Conservation (phyloP, 2,113 vertebrate genomes). For the Mixornis gularis region DNA sequence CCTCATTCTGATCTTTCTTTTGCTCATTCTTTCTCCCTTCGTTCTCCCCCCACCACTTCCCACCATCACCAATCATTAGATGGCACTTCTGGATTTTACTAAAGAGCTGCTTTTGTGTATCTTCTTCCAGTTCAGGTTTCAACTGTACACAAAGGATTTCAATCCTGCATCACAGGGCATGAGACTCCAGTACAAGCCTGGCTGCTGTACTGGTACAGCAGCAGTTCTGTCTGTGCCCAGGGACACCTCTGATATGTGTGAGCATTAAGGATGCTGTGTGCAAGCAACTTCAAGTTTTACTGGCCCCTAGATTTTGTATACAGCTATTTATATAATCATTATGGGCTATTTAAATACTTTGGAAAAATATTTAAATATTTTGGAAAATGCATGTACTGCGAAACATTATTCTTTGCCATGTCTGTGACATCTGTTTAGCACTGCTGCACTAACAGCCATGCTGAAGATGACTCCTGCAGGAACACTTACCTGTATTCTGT, state of each 20-base stretch:
- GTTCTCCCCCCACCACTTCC: neutral
- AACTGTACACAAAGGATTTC: neutral
- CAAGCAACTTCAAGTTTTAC: neutral
- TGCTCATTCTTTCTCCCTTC: neutral
- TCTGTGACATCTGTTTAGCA: neutral
- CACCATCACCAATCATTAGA: rapidly evolving
- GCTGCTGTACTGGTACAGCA: neutral
- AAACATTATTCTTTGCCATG: neutral
- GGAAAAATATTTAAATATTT: neutral
- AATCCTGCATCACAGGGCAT: neutral
- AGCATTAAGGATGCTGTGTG: neutral
- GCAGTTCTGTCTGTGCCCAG: neutral
- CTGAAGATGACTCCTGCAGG: neutral
- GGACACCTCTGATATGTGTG: neutral
- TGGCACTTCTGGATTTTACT: neutral
- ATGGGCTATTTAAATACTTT: neutral
- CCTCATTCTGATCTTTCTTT: neutral
- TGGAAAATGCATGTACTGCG: neutral
- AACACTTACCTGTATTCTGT: neutral
- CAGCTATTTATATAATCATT: neutral
- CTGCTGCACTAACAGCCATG: neutral
- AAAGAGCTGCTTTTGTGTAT: neutral
- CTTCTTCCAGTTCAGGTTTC: neutral
- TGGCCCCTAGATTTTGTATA: neutral
- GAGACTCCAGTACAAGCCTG: neutral